Conservation (phyloP, 1,140 invertebrate species). For the Gonatopus flavifemur region DNA sequence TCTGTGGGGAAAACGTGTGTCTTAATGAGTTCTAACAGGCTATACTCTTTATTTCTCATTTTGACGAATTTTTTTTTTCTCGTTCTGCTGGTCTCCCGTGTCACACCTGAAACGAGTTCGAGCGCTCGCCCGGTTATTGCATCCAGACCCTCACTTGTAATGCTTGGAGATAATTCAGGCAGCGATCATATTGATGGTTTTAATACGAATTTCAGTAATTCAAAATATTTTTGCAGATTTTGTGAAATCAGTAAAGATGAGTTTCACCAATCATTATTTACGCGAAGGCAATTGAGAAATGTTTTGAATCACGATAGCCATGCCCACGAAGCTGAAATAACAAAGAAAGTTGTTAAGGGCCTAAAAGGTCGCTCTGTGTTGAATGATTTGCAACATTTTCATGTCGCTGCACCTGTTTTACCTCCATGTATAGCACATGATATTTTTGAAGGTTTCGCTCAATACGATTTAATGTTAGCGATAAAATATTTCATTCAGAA, state of each 20-base stretch:
- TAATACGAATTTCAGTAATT: conserved; percentile 7
- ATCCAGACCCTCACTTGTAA: too few species aligned
- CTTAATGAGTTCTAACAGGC: too few species aligned
- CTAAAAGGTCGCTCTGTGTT: conserved; percentile 12
- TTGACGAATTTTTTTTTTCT: too few species aligned
- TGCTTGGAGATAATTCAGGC: conserved; percentile 15
- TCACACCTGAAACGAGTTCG: too few species aligned
- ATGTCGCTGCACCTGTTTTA: conserved; percentile 16
- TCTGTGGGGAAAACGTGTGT: too few species aligned
- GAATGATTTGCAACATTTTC: conserved; percentile 13
- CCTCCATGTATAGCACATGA: too few species aligned
- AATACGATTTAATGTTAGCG: conserved; percentile 9
- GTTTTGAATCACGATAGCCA: not conserved
- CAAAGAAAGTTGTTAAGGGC: not conserved
- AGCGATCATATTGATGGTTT: conserved; percentile 17
- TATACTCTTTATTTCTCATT: too few species aligned
- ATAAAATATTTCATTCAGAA: conserved; percentile 16
- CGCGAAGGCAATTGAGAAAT: not conserved
- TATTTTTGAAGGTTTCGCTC: conserved; percentile 13
- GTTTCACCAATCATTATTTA: not conserved
- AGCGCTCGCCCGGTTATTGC: too few species aligned
- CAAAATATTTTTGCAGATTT: not conserved
- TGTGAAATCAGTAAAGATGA: not conserved
- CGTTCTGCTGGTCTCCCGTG: too few species aligned
- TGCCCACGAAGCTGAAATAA: not conserved